A percentile compares a stretch with the other conserved stretches of the same genome.
These are phyloP conservation scores for Chrysolina oricalcia DNA, from an alignment of 2,888 invertebrate species.

Conservation along the genomic window DNA sequence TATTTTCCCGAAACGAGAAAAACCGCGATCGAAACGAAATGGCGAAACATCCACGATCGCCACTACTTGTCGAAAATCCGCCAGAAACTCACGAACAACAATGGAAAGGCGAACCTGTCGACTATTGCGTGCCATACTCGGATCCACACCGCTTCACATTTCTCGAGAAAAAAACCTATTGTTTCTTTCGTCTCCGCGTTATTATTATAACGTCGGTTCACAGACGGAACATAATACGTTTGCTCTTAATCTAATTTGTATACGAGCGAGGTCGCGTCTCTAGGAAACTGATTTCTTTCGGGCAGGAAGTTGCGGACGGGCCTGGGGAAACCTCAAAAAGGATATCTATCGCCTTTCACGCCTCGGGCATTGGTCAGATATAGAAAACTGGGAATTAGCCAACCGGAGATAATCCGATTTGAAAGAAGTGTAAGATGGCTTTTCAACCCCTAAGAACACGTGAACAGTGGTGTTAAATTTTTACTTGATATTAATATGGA, in stretches of 20 bases:
- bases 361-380: conserved; percentile 5
- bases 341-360: conserved; percentile 19
- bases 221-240: conserved; percentile 17
- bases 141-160: conserved; percentile 64
- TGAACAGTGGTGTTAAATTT: not conserved
- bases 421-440: not conserved
- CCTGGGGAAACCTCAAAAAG: not conserved
- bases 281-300: conserved; percentile 35
- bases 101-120: conserved; percentile 35
- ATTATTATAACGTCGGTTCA: conserved; percentile 39
- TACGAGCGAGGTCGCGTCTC: conserved; percentile 22
- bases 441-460: not conserved
- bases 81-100: conserved; percentile 33
- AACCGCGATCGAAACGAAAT: conserved; percentile 7
- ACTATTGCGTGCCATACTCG: conserved; percentile 58
- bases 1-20: conserved; percentile 9
- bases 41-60: conserved; percentile 30
- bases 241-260: conserved; percentile 25
- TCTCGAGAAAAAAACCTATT: conserved; percentile 47
- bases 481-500: no score
- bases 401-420: not conserved
- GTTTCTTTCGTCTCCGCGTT: conserved; percentile 42
- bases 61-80: conserved; percentile 11
- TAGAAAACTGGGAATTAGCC: not conserved
- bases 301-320: conserved; percentile 8